Evolutionary conservation across 2,113 vertebrate species (phyloP).

Genomic region (Pelmatolapia mariae): DNA sequence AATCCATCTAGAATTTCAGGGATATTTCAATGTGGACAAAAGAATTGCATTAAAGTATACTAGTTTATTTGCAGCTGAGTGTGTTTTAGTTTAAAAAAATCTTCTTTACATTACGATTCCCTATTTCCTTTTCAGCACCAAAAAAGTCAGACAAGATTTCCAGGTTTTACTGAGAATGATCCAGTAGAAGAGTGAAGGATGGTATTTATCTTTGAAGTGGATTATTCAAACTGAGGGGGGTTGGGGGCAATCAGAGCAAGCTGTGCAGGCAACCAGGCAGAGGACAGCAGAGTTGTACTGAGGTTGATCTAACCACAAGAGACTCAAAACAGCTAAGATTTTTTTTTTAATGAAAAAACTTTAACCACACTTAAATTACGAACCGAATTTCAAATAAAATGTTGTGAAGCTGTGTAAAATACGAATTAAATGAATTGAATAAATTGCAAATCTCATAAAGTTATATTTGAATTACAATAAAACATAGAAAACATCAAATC

Average conservation of each 20-base stretch:
- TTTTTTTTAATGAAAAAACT: neutral
- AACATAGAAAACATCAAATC: neutral
- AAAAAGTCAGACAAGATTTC: neutral
- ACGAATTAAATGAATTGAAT: rapidly evolving
- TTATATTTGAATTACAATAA: neutral
- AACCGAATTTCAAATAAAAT: neutral
- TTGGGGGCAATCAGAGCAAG: neutral
- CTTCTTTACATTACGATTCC: neutral
- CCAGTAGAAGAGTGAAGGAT: neutral
- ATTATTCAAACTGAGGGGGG: neutral
- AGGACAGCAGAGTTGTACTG: neutral
- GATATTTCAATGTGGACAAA: neutral
- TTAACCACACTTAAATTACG: neutral
- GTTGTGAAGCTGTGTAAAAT: neutral
- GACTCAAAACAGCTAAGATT: neutral
- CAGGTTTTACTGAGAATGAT: neutral
- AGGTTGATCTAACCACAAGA: neutral
- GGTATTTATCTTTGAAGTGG: neutral
- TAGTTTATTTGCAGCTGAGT: neutral
- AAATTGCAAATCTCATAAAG: neutral
- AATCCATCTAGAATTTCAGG: neutral
- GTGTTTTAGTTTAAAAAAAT: neutral
- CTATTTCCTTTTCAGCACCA: neutral
- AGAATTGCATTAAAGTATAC: neutral
- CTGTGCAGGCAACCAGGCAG: neutral